Evolutionary conservation across 2,113 vertebrate species (phyloP).

Genomic region (Grantiella picta): DNA sequence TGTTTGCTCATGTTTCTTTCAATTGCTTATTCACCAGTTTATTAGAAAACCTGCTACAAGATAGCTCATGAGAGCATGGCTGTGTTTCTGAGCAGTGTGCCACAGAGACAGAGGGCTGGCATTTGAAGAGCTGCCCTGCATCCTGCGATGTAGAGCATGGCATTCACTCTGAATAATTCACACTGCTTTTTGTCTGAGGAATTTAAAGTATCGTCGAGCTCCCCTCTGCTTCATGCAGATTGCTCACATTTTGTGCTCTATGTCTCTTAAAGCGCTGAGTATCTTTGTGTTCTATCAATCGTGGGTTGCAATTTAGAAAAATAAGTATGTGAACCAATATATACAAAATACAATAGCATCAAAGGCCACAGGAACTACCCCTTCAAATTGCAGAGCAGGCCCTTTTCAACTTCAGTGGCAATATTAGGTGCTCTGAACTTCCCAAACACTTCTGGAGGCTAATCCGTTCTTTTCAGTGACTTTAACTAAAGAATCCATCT

Average conservation of each 20-base stretch:
- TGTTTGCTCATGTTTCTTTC: conserved; percentile 6
- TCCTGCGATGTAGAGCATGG: accelerated
- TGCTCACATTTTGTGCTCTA: neutral
- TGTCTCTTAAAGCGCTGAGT: neutral
- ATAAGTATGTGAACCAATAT: neutral
- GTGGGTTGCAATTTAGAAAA: neutral
- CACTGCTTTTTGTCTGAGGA: neutral
- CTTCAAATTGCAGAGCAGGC: neutral
- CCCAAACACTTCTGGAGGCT: neutral
- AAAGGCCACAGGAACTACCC: neutral
- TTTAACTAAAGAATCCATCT: neutral
- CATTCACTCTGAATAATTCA: neutral
- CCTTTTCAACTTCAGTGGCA: neutral
- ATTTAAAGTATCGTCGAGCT: neutral
- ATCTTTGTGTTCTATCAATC: neutral
- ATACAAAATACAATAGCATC: neutral
- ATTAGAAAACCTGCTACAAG: neutral
- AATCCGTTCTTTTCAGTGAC: neutral
- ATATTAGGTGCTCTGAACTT: neutral
- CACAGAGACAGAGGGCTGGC: neutral
- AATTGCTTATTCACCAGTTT: neutral
- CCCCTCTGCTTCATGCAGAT: neutral
- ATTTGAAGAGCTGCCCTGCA: neutral
- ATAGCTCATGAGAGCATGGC: neutral
- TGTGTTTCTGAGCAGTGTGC: neutral